These are phyloP conservation scores for Psilopogon haemacephalus DNA, from an alignment of 2,113 vertebrate genomes.

Conservation along the genomic window DNA sequence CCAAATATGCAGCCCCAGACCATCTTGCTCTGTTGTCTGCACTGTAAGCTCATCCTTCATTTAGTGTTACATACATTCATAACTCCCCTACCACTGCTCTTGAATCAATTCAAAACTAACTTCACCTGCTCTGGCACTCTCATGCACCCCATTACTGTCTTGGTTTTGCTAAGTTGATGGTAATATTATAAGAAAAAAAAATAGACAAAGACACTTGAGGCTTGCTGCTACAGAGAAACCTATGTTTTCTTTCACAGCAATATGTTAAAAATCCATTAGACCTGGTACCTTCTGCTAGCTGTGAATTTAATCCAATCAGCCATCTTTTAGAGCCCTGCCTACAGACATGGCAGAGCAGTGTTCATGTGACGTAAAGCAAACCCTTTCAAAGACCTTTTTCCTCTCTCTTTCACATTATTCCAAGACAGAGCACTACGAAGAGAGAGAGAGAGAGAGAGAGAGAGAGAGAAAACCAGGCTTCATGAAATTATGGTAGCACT, in stretches of 20 bases:
- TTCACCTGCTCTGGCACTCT: background rate
- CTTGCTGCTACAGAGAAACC: background rate
- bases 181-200: background rate
- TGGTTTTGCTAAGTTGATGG: background rate
- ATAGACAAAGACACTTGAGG: background rate
- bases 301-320: background rate
- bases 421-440: background rate
- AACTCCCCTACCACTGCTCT: background rate
- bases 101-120: background rate
- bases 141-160: background rate
- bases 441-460: background rate
- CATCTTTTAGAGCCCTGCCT: background rate
- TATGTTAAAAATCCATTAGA: background rate
- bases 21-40: background rate
- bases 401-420: background rate
- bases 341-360: background rate
- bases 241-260: background rate
- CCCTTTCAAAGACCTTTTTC: background rate
- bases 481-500: background rate
- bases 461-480: constrained; percentile 15
- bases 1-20: constrained; percentile 1
- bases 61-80: background rate
- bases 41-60: background rate
- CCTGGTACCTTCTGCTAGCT: background rate
- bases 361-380: background rate